A percentile compares a stretch with the other conserved stretches of the same genome.
These are phyloP conservation scores for Cephus runcator DNA, from an alignment of 2,888 invertebrate species.

Conservation along the genomic window DNA sequence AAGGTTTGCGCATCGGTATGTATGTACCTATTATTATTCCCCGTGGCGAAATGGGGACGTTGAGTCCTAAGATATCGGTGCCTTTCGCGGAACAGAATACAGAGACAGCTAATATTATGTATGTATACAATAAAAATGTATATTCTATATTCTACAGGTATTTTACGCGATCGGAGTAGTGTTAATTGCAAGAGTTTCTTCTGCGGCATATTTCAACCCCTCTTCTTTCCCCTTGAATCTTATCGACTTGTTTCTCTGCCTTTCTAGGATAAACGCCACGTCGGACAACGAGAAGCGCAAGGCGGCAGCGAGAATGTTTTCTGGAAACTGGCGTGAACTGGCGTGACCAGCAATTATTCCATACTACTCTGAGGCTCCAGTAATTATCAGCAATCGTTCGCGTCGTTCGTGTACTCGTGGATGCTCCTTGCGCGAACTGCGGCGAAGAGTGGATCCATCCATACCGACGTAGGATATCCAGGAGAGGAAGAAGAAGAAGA, in stretches of 20 bases:
- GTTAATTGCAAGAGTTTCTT: not conserved
- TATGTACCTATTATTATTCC: not conserved
- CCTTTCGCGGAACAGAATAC: not conserved
- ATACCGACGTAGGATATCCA: conserved; percentile 10
- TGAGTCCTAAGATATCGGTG: not conserved
- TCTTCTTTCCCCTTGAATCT: not conserved
- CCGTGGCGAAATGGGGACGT: not conserved
- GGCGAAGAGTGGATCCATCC: not conserved
- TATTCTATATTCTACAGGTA: not conserved
- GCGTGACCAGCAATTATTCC: conserved; percentile 55
- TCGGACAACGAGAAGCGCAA: not conserved
- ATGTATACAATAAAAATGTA: not conserved
- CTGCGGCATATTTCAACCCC: not conserved
- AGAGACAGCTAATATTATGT: not conserved
- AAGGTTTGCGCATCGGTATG: not conserved
- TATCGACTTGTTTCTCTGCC: not conserved
- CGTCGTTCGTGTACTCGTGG: conserved; percentile 39
- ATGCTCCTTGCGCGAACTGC: conserved; percentile 18
- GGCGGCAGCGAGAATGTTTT: conserved; percentile 37
- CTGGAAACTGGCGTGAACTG: conserved; percentile 47
- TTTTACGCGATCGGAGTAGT: not conserved
- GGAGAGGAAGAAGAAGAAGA: not conserved
- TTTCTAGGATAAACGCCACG: not conserved
- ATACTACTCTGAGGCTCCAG: conserved; percentile 24
- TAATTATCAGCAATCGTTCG: conserved; percentile 41